These are phyloP conservation scores for Triplophysa tibetana DNA, from an alignment of 2,113 vertebrate genomes.

Conservation along the genomic window DNA sequence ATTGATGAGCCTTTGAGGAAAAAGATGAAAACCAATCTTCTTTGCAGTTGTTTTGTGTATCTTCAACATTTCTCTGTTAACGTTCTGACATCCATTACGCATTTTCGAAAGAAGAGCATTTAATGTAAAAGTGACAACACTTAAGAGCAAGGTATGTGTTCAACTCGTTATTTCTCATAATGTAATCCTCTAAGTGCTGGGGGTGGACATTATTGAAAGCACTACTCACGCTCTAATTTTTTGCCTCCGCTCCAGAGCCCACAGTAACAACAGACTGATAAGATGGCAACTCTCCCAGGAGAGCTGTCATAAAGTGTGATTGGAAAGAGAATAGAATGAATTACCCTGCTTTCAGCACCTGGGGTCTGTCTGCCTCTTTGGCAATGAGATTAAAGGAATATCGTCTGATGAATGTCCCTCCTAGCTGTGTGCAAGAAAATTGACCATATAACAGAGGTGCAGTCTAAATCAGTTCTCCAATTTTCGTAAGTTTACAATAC, in stretches of 20 bases:
- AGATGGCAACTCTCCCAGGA: slow-evolving; percentile 38
- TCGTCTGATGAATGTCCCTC: slow-evolving; percentile 32
- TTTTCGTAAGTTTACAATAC: background rate
- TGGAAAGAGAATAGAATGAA: slow-evolving; percentile 44
- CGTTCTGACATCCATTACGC: background rate
- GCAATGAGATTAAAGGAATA: slow-evolving; percentile 10
- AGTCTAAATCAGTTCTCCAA: background rate
- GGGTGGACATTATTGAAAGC: slow-evolving; percentile 28
- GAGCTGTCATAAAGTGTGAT: slow-evolving; percentile 41
- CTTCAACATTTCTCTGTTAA: slow-evolving; percentile 6
- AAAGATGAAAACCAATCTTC: background rate
- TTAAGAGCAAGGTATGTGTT: background rate
- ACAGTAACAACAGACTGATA: slow-evolving; percentile 38
- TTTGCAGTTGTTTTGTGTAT: background rate
- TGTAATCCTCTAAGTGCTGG: slow-evolving; percentile 26
- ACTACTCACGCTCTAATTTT: slow-evolving; percentile 18
- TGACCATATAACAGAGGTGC: background rate
- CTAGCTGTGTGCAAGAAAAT: slow-evolving; percentile 4
- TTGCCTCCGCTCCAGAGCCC: slow-evolving; percentile 37
- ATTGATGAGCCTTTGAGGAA: background rate
- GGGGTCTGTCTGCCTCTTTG: slow-evolving; percentile 44
- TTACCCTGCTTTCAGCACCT: slow-evolving; percentile 44
- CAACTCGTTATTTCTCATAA: slow-evolving; percentile 27
- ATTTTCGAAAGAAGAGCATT: slow-evolving; percentile 9
- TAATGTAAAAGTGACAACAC: slow-evolving; percentile 10